Conservation (phyloP, 2,888 invertebrate species). For the Parelbella ahira region DNA sequence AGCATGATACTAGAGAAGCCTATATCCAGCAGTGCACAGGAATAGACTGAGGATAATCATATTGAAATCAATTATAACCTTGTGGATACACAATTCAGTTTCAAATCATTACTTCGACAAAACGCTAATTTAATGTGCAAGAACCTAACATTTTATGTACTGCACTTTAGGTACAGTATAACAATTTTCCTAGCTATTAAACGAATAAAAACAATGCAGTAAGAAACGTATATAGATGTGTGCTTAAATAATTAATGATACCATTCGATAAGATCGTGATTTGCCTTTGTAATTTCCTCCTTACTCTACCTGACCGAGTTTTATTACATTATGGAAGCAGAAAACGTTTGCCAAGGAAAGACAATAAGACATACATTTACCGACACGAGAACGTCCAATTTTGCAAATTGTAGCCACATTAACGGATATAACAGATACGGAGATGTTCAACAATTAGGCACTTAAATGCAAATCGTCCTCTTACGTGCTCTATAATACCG, state of each 20-base stretch:
- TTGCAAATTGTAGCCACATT: slow-evolving; percentile 57
- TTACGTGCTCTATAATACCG: slow-evolving; percentile 43
- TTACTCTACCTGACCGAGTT: slow-evolving; percentile 34
- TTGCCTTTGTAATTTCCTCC: slow-evolving; percentile 31
- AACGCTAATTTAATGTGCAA: too few relatives aligned
- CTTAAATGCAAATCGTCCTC: slow-evolving; percentile 59
- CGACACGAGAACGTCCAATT: slow-evolving; percentile 50
- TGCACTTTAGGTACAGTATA: background rate
- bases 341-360: slow-evolving; percentile 38
- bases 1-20: too few relatives aligned
- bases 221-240: slow-evolving; percentile 13
- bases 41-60: too few relatives aligned
- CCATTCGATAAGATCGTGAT: slow-evolving; percentile 32
- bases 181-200: slow-evolving; percentile 1
- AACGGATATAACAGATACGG: slow-evolving; percentile 45
- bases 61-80: too few relatives aligned
- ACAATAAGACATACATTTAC: slow-evolving; percentile 37
- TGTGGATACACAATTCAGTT: too few relatives aligned
- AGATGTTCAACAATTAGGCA: slow-evolving; percentile 46
- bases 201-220: slow-evolving; percentile 18
- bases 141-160: too few relatives aligned
- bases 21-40: too few relatives aligned
- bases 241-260: slow-evolving; percentile 31
- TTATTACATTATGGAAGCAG: slow-evolving; percentile 38
- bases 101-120: too few relatives aligned